Evolutionary conservation across 2,888 invertebrate species (phyloP).

Genomic region (Acrocyrtus sp.): DNA sequence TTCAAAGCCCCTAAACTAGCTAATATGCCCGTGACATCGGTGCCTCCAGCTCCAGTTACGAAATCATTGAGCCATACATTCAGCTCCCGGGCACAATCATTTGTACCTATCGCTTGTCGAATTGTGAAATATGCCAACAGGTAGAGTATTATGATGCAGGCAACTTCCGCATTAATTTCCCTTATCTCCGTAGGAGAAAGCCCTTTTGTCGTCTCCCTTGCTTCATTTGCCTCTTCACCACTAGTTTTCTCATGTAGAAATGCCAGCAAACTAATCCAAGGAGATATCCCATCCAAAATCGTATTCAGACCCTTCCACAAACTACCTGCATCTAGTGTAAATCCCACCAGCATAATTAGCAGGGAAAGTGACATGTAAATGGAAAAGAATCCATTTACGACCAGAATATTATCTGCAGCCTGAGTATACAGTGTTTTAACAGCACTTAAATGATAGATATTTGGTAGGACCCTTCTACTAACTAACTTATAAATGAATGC

Average conservation of each 20-base stretch:
- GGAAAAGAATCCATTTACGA: conserved; percentile 36
- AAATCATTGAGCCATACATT: conserved; percentile 54
- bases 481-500: conserved; percentile 34
- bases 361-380: conserved; percentile 35
- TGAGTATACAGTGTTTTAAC: conserved; percentile 41
- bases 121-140: conserved; percentile 24
- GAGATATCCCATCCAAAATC: not conserved
- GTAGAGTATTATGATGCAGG: conserved; percentile 5
- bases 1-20: not conserved
- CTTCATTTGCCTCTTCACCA: not conserved
- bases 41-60: conserved; percentile 3
- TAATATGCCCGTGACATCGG: not conserved
- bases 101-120: conserved; percentile 42
- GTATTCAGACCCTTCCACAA: no score
- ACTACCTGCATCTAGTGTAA: not conserved
- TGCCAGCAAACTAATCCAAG: no score
- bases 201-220: no score
- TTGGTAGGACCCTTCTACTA: conserved; percentile 8
- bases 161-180: conserved; percentile 20
- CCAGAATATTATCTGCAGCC: conserved; percentile 31
- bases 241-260: no score
- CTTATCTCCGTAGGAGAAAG: conserved; percentile 22
- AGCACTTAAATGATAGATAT: conserved; percentile 14
- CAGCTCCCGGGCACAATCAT: conserved; percentile 48
- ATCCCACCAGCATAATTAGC: not conserved